These are phyloP conservation scores for Gobio gobio DNA, from an alignment of 2,113 vertebrate genomes.

Conservation along the genomic window DNA sequence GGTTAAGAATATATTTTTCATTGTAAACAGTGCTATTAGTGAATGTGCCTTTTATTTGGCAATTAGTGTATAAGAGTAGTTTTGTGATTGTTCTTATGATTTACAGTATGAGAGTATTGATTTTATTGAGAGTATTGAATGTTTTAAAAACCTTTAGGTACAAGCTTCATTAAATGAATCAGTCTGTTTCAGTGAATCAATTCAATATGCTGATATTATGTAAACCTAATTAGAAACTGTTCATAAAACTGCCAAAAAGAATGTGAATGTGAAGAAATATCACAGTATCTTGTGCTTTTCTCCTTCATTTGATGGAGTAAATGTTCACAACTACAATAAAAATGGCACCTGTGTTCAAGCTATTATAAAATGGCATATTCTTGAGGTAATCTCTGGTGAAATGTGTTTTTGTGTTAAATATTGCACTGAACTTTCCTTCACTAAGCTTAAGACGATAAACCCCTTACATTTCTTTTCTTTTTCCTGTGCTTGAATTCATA, in stretches of 20 bases:
- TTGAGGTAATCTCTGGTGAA: constrained; percentile 16
- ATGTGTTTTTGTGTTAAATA: constrained; percentile 2
- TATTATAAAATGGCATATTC: not conserved
- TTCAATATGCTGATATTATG: not conserved
- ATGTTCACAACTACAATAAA: not conserved
- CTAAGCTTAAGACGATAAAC: constrained; percentile 15
- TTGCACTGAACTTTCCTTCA: not conserved
- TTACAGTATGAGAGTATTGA: too few species aligned
- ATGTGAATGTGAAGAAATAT: not conserved
- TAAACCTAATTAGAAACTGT: not conserved
- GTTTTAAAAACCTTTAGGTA: too few species aligned
- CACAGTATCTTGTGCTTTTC: not conserved
- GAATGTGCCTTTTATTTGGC: not conserved
- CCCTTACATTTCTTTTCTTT: not conserved
- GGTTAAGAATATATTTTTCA: too few species aligned
- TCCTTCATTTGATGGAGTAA: not conserved
- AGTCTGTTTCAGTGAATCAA: not conserved
- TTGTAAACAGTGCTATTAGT: not conserved
- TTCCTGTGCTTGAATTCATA: not conserved
- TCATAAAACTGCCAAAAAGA: not conserved
- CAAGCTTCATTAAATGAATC: not conserved
- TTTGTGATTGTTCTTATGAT: not conserved
- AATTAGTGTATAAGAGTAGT: not conserved
- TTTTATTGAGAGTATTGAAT: too few species aligned
- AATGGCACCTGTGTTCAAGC: not conserved